Percentiles rank a stretch among this genome's conserved stretches.
Conservation (phyloP, 2,888 invertebrate species). For the Apodemia duryi region DNA sequence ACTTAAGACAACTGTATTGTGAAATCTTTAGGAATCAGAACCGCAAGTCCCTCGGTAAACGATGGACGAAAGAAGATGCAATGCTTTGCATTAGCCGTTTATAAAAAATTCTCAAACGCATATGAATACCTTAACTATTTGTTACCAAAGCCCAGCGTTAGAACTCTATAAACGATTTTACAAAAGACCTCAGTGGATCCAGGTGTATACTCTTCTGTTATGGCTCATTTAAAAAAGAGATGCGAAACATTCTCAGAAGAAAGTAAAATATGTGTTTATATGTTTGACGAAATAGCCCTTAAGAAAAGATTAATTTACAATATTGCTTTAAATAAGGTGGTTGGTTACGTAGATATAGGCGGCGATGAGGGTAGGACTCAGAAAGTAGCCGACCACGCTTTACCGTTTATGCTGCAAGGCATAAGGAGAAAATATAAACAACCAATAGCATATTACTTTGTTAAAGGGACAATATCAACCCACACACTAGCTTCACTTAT, state of each 20-base stretch:
- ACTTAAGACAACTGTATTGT: no score
- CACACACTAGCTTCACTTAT: constrained; percentile 23
- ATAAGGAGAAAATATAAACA: constrained; percentile 30
- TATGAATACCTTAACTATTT: no score
- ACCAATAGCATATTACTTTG: constrained; percentile 33
- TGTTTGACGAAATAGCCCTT: constrained; percentile 32
- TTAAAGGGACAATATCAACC: constrained; percentile 28
- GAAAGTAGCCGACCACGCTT: neutral
- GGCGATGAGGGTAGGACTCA: no score
- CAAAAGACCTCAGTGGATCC: no score
- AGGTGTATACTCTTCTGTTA: no score
- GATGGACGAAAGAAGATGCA: neutral
- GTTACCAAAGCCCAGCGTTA: no score
- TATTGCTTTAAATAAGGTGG: constrained; percentile 18
- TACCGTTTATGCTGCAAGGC: constrained; percentile 33
- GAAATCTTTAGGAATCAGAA: no score
- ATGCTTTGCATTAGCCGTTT: neutral
- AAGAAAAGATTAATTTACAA: constrained; percentile 20
- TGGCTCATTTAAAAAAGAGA: constrained; percentile 15
- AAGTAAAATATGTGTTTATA: constrained; percentile 23
- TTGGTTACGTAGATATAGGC: no score
- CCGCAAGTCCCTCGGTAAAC: neutral
- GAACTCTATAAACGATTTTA: no score
- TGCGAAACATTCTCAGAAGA: constrained; percentile 18
- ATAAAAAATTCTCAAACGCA: no score